Evolutionary conservation across 30 jellyfish, hydroid and myxozoan species (phyloP).

Genomic region (Chrysaora quinquecirrha): DNA sequence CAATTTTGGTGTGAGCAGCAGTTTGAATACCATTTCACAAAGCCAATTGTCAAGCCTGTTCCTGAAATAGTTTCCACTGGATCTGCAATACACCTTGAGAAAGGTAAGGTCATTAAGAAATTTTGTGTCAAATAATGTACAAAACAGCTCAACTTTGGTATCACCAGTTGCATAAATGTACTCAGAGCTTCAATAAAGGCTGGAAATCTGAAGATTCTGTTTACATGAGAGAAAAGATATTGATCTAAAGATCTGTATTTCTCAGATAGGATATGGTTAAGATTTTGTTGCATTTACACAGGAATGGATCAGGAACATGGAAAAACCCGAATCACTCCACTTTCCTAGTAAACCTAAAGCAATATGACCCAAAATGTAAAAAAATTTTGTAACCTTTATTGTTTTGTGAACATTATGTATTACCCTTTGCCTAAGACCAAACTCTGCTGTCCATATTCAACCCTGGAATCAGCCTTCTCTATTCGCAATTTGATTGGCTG

Average conservation of each 20-base stretch:
- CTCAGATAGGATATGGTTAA: neutral
- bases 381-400: neutral
- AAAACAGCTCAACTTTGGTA: neutral
- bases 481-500: no score
- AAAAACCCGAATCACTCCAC: neutral
- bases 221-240: neutral
- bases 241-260: neutral
- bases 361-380: neutral
- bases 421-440: neutral
- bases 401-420: neutral
- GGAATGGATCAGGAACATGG: neutral
- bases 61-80: slow-evolving; percentile 40
- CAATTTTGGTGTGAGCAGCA: slow-evolving; percentile 78
- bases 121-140: no score
- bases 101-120: no score
- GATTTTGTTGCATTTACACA: no score
- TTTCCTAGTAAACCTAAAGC: neutral
- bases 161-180: neutral
- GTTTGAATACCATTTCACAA: slow-evolving; percentile 34
- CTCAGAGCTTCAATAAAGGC: neutral
- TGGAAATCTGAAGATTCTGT: neutral
- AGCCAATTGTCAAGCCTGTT: slow-evolving; percentile 27
- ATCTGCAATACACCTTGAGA: slow-evolving; percentile 40
- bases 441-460: neutral
- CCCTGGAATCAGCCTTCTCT: no score